A percentile compares a stretch with the other conserved stretches of the same genome.
Conservation (phyloP, 2,888 invertebrate species). For the Lottia scabra region DNA sequence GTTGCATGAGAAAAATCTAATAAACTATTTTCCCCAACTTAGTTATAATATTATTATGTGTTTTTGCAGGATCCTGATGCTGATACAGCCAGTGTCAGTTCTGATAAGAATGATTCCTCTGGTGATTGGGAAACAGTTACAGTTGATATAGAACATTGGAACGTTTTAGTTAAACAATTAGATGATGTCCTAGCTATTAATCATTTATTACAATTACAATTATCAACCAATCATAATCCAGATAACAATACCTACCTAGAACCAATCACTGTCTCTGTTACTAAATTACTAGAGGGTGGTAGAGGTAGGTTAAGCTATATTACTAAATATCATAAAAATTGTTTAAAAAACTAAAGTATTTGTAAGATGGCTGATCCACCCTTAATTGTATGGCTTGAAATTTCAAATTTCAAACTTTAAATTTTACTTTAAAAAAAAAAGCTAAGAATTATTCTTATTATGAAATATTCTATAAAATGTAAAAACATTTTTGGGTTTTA, state of each 20-base stretch:
- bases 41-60: too few relatives aligned
- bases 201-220: constrained; percentile 49
- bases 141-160: constrained; percentile 88
- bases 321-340: too few relatives aligned
- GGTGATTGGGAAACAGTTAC: constrained; percentile 84
- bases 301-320: constrained; percentile 57
- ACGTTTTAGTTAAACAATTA: constrained; percentile 85
- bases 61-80: constrained; percentile 56
- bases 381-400: too few relatives aligned
- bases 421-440: too few relatives aligned
- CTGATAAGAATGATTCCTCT: constrained; percentile 33
- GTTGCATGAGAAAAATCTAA: too few relatives aligned
- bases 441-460: too few relatives aligned
- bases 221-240: constrained; percentile 24
- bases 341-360: too few relatives aligned
- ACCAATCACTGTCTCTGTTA: constrained; percentile 60
- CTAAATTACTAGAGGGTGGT: constrained; percentile 67
- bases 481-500: too few relatives aligned
- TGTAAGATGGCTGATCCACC: too few relatives aligned
- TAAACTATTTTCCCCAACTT: too few relatives aligned
- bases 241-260: constrained; percentile 22
- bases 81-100: constrained; percentile 47
- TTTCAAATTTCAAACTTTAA: too few relatives aligned
- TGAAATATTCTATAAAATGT: too few relatives aligned
- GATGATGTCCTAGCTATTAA: constrained; percentile 83